These are phyloP conservation scores for Caenorhabditis angaria DNA, from an alignment of 2,888 invertebrate genomes.

Conservation along the genomic window DNA sequence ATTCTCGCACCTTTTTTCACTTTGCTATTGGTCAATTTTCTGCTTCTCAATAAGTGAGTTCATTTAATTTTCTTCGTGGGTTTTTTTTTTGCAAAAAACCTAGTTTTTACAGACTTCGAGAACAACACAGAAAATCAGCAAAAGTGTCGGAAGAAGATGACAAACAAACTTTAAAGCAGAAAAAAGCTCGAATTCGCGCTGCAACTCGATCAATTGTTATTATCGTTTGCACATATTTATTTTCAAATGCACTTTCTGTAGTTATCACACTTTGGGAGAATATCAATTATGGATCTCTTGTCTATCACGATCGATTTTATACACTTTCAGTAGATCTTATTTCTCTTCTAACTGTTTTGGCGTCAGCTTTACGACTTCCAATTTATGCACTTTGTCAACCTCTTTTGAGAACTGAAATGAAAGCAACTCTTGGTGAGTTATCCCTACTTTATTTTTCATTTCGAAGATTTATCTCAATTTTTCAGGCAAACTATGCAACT, in stretches of 20 bases:
- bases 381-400: slow-evolving; percentile 59
- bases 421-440: slow-evolving; percentile 42
- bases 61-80: not conserved
- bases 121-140: slow-evolving; percentile 29
- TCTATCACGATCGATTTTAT: slow-evolving; percentile 31
- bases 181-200: slow-evolving; percentile 57
- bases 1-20: slow-evolving; percentile 59
- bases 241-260: slow-evolving; percentile 51
- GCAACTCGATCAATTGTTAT: slow-evolving; percentile 56
- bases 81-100: not conserved
- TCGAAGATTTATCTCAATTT: not conserved
- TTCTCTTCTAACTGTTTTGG: slow-evolving; percentile 53
- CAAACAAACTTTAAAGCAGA: slow-evolving; percentile 55
- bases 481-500: slow-evolving; percentile 25
- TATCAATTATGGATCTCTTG: slow-evolving; percentile 22
- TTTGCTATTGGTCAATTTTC: slow-evolving; percentile 48
- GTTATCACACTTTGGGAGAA: slow-evolving; percentile 57
- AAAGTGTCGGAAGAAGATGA: slow-evolving; percentile 27
- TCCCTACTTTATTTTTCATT: not conserved
- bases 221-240: slow-evolving; percentile 58
- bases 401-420: slow-evolving; percentile 50
- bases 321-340: slow-evolving; percentile 56
- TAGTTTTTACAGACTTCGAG: slow-evolving; percentile 23
- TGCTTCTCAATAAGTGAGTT: slow-evolving; percentile 28
- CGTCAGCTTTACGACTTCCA: slow-evolving; percentile 56